A percentile compares a stretch with the other conserved stretches of the same genome.
Evolutionary conservation across 2,113 vertebrate genomes (phyloP).

Genomic region (Sebastes schlegelii): DNA sequence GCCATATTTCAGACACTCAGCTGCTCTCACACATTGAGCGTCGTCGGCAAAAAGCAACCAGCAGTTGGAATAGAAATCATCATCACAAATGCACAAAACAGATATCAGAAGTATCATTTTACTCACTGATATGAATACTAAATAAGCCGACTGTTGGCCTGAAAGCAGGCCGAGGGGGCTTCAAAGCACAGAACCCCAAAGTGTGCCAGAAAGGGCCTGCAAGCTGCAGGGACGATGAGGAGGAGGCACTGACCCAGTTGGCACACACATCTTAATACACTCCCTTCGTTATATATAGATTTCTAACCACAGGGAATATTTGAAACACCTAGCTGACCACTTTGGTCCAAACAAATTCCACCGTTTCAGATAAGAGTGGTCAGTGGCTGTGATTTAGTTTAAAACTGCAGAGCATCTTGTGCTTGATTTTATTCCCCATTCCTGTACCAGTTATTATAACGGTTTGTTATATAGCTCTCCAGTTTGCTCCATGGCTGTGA

Average conservation of each 20-base stretch:
- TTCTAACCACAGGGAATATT: conserved; percentile 34
- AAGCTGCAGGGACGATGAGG: background rate
- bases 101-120: conserved; percentile 4
- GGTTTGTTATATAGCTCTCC: background rate
- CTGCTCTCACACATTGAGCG: conserved; percentile 28
- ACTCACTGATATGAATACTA: conserved; percentile 1
- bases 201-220: conserved; percentile 18
- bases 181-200: conserved; percentile 1
- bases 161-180: background rate
- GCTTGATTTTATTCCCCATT: background rate
- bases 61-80: conserved; percentile 54
- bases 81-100: conserved; percentile 2
- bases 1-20: conserved; percentile 47
- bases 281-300: conserved; percentile 55
- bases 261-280: conserved; percentile 47
- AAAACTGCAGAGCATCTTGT: background rate
- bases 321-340: background rate
- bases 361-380: background rate
- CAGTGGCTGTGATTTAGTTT: background rate
- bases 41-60: conserved; percentile 15
- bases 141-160: background rate
- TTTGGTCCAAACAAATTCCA: conserved; percentile 6
- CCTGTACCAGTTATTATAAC: background rate
- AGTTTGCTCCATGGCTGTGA: background rate
- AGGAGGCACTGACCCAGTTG: conserved; percentile 58